phyloP scores from a whole-genome alignment of 2,888 invertebrate species.

The Trisateles emortualis region DNA sequence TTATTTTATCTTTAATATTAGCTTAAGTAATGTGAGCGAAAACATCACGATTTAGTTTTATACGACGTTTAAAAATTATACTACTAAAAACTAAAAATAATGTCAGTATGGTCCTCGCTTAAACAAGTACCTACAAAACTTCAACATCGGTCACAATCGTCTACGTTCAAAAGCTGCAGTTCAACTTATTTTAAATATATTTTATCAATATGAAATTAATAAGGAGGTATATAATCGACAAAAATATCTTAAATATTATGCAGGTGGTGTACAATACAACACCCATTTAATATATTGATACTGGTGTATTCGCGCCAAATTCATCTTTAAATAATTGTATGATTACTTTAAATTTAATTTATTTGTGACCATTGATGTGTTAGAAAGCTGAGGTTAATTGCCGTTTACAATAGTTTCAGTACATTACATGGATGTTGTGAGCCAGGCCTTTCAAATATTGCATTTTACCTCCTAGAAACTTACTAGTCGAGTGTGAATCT shows the following conservation, averaged over 20 bases:
- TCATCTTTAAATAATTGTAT: too few relatives aligned
- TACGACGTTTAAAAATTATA: conserved; percentile 20
- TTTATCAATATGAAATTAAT: conserved; percentile 18
- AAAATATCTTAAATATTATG: conserved; percentile 5
- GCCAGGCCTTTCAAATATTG: conserved; percentile 34
- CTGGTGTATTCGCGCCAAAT: background rate
- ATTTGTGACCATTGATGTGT: too few relatives aligned
- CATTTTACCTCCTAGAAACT: conserved; percentile 59
- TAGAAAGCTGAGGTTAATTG: too few relatives aligned
- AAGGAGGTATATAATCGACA: conserved; percentile 23
- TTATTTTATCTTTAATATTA: conserved; percentile 40
- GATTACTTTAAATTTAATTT: too few relatives aligned
- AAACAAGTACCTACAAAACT: conserved; percentile 26
- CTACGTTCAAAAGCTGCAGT: conserved; percentile 12
- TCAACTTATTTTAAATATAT: too few relatives aligned
- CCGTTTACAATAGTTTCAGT: background rate
- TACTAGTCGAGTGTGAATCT: conserved; percentile 83
- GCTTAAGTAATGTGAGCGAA: conserved; percentile 22
- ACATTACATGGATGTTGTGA: conserved; percentile 13
- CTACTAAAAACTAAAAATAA: conserved; percentile 2
- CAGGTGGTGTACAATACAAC: conserved; percentile 6
- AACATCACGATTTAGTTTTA: conserved; percentile 39
- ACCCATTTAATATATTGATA: conserved; percentile 3
- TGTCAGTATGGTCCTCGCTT: conserved; percentile 24
- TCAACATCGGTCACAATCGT: conserved; percentile 21